Conservation (phyloP, 2,888 invertebrate species). For the Acleris holmiana region DNA sequence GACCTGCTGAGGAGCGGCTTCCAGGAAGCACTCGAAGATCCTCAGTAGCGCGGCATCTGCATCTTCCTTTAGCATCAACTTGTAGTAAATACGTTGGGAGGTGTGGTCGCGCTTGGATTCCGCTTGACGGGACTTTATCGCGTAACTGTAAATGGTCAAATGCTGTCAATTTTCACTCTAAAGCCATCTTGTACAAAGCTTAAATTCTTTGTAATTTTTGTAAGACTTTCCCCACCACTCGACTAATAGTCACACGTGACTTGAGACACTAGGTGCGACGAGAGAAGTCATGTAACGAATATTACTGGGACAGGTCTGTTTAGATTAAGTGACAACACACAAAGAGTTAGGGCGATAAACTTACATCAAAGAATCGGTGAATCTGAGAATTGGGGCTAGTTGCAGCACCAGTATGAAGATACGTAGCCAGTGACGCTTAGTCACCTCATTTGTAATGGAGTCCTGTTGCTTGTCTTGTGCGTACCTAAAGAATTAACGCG, state of each 20-base stretch:
- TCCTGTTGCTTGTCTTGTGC: constrained; percentile 79
- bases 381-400: constrained; percentile 89
- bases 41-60: constrained; percentile 90
- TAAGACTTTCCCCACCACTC: too few species aligned
- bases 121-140: constrained; percentile 86
- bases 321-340: too few species aligned
- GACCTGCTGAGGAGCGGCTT: constrained; percentile 92
- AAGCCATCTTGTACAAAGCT: too few species aligned
- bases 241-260: too few species aligned
- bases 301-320: too few species aligned
- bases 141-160: constrained; percentile 73
- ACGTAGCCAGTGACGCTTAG: constrained; percentile 83
- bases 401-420: constrained; percentile 87
- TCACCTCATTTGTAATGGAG: constrained; percentile 84
- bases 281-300: too few species aligned
- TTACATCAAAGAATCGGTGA: constrained; percentile 85
- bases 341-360: constrained; percentile 27
- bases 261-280: too few species aligned
- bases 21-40: constrained; percentile 92
- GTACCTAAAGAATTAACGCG: constrained; percentile 68
- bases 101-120: constrained; percentile 82
- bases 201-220: too few species aligned
- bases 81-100: constrained; percentile 87
- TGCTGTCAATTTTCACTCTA: neutral
- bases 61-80: constrained; percentile 91